A percentile compares a stretch with the other conserved stretches of the same genome.
phyloP scores from a whole-genome alignment of 2,888 invertebrate species.

The Leptopilina drosophilae region DNA sequence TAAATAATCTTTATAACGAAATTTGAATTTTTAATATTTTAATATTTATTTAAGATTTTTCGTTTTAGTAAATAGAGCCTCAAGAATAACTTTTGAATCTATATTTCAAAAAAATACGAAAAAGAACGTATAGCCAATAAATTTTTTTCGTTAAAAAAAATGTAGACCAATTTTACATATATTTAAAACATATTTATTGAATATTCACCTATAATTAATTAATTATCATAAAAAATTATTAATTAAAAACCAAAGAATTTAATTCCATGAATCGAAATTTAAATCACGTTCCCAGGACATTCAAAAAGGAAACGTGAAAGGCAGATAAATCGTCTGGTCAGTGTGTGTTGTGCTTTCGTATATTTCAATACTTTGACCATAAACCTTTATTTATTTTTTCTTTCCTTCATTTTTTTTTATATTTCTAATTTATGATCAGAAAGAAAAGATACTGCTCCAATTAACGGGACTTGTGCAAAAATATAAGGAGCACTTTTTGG shows the following conservation, averaged over 20 bases:
- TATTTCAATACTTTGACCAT: slow-evolving; percentile 19
- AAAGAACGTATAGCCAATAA: too few relatives aligned
- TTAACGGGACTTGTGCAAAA: slow-evolving; percentile 22
- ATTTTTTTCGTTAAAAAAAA: too few relatives aligned
- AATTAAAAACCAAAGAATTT: slow-evolving; percentile 17
- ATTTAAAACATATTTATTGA: not conserved
- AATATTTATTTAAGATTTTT: too few relatives aligned
- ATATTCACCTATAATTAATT: slow-evolving; percentile 13
- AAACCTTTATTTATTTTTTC: not conserved
- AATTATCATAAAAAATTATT: slow-evolving; percentile 6
- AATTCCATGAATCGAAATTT: slow-evolving; percentile 19
- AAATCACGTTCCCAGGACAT: slow-evolving; percentile 36
- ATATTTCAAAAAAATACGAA: too few relatives aligned
- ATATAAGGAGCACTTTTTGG: not conserved
- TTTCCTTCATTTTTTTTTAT: not conserved
- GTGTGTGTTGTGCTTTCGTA: not conserved
- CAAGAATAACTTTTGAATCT: too few relatives aligned
- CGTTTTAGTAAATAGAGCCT: too few relatives aligned
- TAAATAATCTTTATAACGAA: too few relatives aligned
- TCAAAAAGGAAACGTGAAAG: slow-evolving; percentile 16
- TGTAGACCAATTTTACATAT: not conserved
- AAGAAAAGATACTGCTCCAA: slow-evolving; percentile 14
- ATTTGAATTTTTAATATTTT: too few relatives aligned
- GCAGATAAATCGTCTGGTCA: slow-evolving; percentile 32
- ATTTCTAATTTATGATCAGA: slow-evolving; percentile 17